These are phyloP conservation scores for Periplaneta americana DNA, from an alignment of 1,140 invertebrate species.

Conservation along the genomic window DNA sequence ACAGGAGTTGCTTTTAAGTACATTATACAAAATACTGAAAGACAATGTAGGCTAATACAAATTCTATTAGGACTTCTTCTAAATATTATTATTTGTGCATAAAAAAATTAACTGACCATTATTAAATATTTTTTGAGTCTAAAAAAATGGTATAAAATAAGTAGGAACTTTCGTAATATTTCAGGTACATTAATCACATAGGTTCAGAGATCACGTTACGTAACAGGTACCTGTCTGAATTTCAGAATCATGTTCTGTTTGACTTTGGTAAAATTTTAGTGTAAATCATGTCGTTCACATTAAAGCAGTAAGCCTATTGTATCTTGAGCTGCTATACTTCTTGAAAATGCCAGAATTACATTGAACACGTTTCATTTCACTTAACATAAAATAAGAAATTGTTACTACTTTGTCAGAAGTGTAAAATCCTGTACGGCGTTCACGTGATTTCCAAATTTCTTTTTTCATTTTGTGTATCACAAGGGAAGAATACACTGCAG, in stretches of 20 bases:
- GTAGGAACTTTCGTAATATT: too few species aligned
- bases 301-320: not conserved
- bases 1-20: too few species aligned
- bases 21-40: too few species aligned
- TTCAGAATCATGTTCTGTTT: not conserved
- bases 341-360: not conserved
- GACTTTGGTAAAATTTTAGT: not conserved
- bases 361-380: not conserved
- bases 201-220: too few species aligned
- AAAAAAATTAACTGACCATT: too few species aligned
- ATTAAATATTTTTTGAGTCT: too few species aligned
- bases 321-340: not conserved
- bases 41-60: too few species aligned
- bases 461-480: not conserved
- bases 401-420: not conserved
- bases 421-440: not conserved
- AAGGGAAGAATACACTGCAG: not conserved
- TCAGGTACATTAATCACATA: too few species aligned
- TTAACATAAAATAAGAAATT: not conserved
- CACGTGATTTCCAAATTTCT: not conserved
- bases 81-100: too few species aligned
- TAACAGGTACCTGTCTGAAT: too few species aligned
- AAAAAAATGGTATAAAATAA: too few species aligned
- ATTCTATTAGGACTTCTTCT: too few species aligned
- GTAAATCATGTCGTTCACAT: not conserved